Evolutionary conservation across 2,888 invertebrate genomes (phyloP).

Genomic region (Agrenia bidenticulata): DNA sequence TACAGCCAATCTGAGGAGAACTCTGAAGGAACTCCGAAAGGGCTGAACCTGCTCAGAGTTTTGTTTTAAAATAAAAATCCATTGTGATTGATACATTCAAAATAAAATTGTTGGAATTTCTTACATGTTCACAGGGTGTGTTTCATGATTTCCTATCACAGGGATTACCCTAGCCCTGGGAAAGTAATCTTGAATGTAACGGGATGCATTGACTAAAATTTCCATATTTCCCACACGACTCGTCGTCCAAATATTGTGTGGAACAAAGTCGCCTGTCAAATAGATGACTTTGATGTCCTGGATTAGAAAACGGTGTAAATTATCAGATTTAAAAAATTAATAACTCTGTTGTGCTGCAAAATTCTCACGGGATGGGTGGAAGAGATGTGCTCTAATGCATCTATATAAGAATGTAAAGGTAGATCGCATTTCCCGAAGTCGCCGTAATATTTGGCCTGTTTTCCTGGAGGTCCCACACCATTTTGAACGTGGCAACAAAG

Average conservation of each 20-base stretch:
- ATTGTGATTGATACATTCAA: not conserved
- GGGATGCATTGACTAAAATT: constrained; percentile 39
- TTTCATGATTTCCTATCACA: constrained; percentile 50
- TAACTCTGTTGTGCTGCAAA: no score
- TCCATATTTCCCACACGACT: constrained; percentile 37
- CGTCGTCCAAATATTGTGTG: constrained; percentile 52
- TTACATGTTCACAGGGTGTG: constrained; percentile 49
- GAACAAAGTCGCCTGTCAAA: constrained; percentile 52
- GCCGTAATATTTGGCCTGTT: constrained; percentile 46
- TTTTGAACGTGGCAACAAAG: constrained; percentile 46
- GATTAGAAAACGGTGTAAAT: not conserved
- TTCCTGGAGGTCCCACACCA: constrained; percentile 32
- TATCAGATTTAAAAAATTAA: no score
- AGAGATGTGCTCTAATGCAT: constrained; percentile 49
- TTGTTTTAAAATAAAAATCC: not conserved
- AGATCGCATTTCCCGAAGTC: constrained; percentile 49
- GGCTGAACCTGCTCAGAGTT: constrained; percentile 37
- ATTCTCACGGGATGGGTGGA: constrained; percentile 46
- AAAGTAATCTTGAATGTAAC: constrained; percentile 44
- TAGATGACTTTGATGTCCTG: constrained; percentile 50
- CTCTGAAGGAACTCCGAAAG: constrained; percentile 41
- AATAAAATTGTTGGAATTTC: not conserved
- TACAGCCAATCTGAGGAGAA: constrained; percentile 68
- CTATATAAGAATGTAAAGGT: constrained; percentile 45
- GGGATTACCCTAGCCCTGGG: constrained; percentile 46